Conservation (phyloP, 2,888 invertebrate genomes). For the Platycnemis pennipes region DNA sequence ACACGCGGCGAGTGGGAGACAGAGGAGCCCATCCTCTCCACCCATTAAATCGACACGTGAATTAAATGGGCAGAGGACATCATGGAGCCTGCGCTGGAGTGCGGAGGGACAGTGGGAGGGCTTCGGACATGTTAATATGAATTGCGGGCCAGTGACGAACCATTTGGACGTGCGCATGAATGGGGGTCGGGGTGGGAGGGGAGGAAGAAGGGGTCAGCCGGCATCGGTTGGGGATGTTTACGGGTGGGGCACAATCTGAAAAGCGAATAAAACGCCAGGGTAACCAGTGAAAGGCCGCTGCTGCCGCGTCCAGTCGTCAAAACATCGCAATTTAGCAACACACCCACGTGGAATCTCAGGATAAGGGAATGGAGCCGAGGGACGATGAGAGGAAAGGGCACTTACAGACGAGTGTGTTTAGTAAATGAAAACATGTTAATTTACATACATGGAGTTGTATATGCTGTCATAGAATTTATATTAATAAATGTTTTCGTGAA, state of each 20-base stretch:
- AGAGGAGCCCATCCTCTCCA: not conserved
- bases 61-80: not conserved
- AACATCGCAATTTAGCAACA: slow-evolving; percentile 19
- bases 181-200: not conserved
- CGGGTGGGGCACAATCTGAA: not conserved
- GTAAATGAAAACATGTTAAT: no score
- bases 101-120: not conserved
- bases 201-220: not conserved
- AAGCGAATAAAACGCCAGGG: not conserved
- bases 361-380: not conserved
- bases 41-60: slow-evolving; percentile 36
- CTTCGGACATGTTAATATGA: not conserved
- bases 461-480: not conserved
- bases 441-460: no score
- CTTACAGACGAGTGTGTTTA: not conserved
- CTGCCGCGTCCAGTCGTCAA: not conserved
- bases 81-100: not conserved
- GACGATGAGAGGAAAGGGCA: not conserved
- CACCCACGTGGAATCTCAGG: not conserved
- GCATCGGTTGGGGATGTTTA: not conserved
- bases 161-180: not conserved
- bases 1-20: not conserved
- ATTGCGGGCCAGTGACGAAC: not conserved
- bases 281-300: not conserved
- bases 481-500: not conserved